Percentiles rank a stretch among this genome's conserved stretches.
phyloP scores from a whole-genome alignment of 2,888 invertebrate species.

The Nesidiocoris tenuis region DNA sequence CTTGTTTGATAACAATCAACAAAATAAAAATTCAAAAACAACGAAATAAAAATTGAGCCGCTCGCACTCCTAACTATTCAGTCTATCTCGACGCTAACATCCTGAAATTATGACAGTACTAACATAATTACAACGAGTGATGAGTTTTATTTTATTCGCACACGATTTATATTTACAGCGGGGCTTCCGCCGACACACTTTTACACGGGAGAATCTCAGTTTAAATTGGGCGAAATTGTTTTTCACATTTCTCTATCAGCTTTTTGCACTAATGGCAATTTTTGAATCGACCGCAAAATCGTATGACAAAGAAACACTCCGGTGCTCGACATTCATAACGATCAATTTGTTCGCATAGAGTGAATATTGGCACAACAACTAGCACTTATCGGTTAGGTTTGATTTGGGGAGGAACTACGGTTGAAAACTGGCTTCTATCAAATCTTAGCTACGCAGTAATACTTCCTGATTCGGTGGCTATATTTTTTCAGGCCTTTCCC shows the following conservation, averaged over 20 bases:
- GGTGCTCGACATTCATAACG: neutral
- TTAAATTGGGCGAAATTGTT: too few relatives aligned
- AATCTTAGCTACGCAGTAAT: neutral
- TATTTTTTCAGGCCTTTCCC: too few relatives aligned
- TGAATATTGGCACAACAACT: neutral
- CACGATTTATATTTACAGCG: neutral
- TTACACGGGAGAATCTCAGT: neutral
- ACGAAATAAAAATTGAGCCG: neutral
- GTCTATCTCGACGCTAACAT: neutral
- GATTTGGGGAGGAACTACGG: neutral
- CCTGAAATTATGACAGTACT: neutral
- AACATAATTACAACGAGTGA: neutral
- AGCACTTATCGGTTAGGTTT: neutral
- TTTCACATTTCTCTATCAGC: too few relatives aligned
- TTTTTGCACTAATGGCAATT: too few relatives aligned
- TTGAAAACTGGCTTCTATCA: neutral
- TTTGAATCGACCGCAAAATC: too few relatives aligned
- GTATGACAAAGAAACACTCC: too few relatives aligned
- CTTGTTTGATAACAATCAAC: neutral
- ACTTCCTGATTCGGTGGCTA: too few relatives aligned
- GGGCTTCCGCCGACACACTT: too few relatives aligned
- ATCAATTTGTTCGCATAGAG: constrained; percentile 1
- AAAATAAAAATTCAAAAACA: neutral
- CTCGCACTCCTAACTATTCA: neutral
- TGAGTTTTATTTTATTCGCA: neutral